These are phyloP conservation scores for Melanotaenia pygmaea DNA, from an alignment of 2,797 vertebrate species.

Conservation along the genomic window DNA sequence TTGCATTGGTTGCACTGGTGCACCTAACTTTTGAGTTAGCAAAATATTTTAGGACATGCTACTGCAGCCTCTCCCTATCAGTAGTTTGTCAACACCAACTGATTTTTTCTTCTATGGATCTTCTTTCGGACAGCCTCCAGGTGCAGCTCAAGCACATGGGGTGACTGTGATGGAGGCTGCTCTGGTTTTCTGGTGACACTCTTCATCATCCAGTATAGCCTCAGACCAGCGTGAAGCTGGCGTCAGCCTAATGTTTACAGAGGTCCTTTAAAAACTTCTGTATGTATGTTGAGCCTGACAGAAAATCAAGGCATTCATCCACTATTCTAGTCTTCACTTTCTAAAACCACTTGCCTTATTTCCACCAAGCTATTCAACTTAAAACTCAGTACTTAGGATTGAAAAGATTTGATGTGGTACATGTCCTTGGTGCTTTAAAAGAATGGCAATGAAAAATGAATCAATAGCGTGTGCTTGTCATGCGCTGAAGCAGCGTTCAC, in stretches of 20 bases:
- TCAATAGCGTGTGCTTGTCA: slow-evolving; percentile 71
- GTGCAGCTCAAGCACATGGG: no score
- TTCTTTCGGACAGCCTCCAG: no score
- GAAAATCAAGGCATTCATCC: slow-evolving; percentile 63
- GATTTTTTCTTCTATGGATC: no score
- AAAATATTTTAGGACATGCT: no score
- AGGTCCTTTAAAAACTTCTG: slow-evolving; percentile 36
- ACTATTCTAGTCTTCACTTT: slow-evolving; percentile 62
- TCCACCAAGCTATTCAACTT: slow-evolving; percentile 67
- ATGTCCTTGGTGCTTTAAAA: slow-evolving; percentile 83
- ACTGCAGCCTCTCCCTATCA: no score
- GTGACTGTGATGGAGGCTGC: no score
- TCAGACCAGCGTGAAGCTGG: no score
- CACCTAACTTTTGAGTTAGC: no score
- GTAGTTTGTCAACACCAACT: no score
- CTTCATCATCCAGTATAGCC: no score
- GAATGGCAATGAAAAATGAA: slow-evolving; percentile 77
- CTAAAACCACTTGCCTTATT: slow-evolving; percentile 71
- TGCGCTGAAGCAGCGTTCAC: slow-evolving; percentile 67
- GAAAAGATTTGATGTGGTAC: slow-evolving; percentile 78
- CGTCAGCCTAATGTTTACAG: neutral
- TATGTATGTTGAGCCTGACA: slow-evolving; percentile 56
- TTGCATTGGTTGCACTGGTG: no score
- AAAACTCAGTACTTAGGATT: slow-evolving; percentile 62
- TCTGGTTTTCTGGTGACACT: no score